Conservation (phyloP, 2,113 vertebrate genomes). For the Pygoscelis antarcticus region DNA sequence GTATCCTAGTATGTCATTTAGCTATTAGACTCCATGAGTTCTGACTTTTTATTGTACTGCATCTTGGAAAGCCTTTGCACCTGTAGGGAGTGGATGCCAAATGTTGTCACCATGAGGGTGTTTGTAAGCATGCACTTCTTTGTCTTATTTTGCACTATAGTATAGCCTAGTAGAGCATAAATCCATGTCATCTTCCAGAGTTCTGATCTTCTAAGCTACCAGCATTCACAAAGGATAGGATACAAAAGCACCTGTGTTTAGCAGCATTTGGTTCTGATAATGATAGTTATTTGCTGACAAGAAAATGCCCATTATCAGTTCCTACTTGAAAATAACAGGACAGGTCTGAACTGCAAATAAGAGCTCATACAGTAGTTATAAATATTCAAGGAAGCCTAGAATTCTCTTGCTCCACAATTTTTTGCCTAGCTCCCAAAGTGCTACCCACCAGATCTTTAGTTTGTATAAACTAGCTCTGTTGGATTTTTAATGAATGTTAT, state of each 20-base stretch:
- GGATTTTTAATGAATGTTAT: not conserved
- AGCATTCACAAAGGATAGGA: not conserved
- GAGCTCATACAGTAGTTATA: not conserved
- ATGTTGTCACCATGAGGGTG: not conserved
- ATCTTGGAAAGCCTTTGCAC: not conserved
- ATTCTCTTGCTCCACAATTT: not conserved
- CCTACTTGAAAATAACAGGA: not conserved
- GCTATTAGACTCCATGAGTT: not conserved
- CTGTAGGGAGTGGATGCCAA: not conserved
- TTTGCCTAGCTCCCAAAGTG: not conserved
- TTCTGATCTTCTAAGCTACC: not conserved
- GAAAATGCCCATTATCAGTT: not conserved
- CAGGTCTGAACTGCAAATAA: not conserved
- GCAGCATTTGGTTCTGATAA: not conserved
- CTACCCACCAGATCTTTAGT: not conserved
- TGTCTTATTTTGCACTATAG: not conserved
- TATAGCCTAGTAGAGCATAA: not conserved
- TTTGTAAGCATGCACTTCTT: not conserved
- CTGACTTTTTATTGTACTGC: not conserved
- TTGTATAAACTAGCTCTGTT: not conserved
- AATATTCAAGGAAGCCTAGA: not conserved
- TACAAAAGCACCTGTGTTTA: not conserved
- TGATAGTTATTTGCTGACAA: constrained; percentile 6
- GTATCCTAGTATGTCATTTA: not conserved
- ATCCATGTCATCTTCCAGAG: not conserved